These are phyloP conservation scores for Aldabrachelys gigantea DNA, from an alignment of 2,113 vertebrate species.

Conservation along the genomic window DNA sequence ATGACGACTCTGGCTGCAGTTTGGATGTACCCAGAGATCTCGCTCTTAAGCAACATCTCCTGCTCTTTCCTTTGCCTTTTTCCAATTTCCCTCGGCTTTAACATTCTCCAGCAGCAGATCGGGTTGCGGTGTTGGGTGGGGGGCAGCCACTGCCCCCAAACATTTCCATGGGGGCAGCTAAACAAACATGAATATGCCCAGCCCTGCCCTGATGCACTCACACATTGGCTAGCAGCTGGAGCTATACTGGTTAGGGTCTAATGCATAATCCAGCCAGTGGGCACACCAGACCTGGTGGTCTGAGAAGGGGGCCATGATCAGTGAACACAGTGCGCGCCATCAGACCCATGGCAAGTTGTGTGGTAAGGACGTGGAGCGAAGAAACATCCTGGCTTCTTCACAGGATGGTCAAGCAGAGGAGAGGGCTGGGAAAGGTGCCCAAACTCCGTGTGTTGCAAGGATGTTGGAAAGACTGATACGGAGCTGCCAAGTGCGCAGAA, in stretches of 20 bases:
- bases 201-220: too few species aligned
- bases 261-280: background rate
- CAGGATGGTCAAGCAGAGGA: fast-evolving
- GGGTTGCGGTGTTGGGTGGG: background rate
- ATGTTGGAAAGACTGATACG: fast-evolving
- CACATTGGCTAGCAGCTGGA: background rate
- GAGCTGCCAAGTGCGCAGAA: background rate
- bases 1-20: too few species aligned
- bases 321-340: background rate
- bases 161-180: too few species aligned
- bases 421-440: background rate
- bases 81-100: background rate
- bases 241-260: background rate
- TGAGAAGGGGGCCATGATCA: background rate
- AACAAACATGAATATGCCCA: too few species aligned
- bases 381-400: background rate
- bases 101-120: background rate
- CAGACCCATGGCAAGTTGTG: background rate
- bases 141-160: too few species aligned
- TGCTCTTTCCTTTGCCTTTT: background rate
- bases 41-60: too few species aligned
- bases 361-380: background rate
- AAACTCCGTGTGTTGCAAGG: fast-evolving
- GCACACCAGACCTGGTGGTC: background rate
- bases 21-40: too few species aligned